A percentile compares a stretch with the other conserved stretches of the same genome.
These are phyloP conservation scores for Zoanthus solanderi DNA, from an alignment of 92 coral and sea anemone species.

Conservation along the genomic window DNA sequence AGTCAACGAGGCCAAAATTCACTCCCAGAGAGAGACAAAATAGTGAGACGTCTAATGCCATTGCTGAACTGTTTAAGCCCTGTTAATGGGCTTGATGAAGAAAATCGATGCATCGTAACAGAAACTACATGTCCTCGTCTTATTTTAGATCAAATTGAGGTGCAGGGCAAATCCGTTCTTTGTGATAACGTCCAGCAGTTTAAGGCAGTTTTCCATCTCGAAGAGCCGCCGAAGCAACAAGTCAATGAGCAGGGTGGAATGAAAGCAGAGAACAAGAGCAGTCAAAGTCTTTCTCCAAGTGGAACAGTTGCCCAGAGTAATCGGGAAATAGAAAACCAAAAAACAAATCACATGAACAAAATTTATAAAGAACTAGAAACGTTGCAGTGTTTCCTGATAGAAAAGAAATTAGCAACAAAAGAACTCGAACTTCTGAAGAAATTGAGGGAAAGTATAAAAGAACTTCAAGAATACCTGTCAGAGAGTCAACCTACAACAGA, in stretches of 20 bases:
- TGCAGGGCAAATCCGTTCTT: background rate
- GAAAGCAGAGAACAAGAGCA: background rate
- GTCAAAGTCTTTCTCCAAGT: background rate
- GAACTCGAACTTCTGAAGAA: background rate
- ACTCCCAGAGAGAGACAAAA: background rate
- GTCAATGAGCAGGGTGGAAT: background rate
- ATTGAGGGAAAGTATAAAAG: background rate
- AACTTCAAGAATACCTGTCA: background rate
- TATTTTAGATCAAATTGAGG: slow-evolving; percentile 8
- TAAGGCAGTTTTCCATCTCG: background rate
- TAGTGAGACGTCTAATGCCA: background rate
- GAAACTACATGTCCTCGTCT: background rate
- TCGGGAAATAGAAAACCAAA: background rate
- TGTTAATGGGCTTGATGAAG: background rate
- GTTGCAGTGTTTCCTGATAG: background rate
- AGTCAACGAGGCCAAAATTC: background rate
- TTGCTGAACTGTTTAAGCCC: background rate
- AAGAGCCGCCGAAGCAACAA: background rate
- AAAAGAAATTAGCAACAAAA: slow-evolving; percentile 6
- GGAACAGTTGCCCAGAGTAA: background rate
- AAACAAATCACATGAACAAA: too few species aligned
- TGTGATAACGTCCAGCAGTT: background rate
- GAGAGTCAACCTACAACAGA: background rate
- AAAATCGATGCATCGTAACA: background rate
- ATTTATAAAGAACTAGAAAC: background rate